Base-by-base conservation (phyloP, 2,888 invertebrate species). In the Apamea epomidion region DNA sequence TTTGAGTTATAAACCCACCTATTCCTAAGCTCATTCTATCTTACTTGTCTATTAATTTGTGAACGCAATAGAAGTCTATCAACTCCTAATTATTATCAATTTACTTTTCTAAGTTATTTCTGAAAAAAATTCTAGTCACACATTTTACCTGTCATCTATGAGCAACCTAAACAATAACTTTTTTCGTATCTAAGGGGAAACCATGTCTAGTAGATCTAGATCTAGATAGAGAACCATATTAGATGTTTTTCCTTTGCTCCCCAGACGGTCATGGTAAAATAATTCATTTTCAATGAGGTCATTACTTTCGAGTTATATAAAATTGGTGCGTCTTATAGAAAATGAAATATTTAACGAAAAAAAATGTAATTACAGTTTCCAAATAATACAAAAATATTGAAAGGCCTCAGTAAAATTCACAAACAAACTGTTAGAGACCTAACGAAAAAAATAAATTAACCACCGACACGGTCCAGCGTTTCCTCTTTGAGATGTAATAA, bases 381-480 rank as follows among this genome's bases (percentile, higher is more conserved):
- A 84, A 87, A 88, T 86, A 81, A 84, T 45, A 81, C 76, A 80
- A 77, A 84, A 82, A 80, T 85, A 82, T 84, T 80, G 78, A 84
- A 89, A 85, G 85, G 78, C 68, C 78, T 73, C 60, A 78, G 90
- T 88, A 89, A 92, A 90, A 91, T 91, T 90, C 74, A 85, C 85
- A 72, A 65, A 81, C 82, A 82, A 92, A 84, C 83, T 84, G 72
- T 67, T 75, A 29, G 74, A 80, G 70, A 54, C 76, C 51, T 68
- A 77, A 80, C 58, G 79, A 86, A 93, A 93, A 58, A 93, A 92
- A 87, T 84, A 89, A 92, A 93, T 92, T 91, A 90, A 85, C 88
- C 85, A 80, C 78, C 81, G 91, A 81, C 81, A 90, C 91, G 92
- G 90, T 91, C 82, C 86, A 87, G 65, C 83, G 90, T 88, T 92